These are phyloP conservation scores for Anguilla megastoma DNA, from an alignment of 2,797 vertebrate genomes.

Conservation along the genomic window DNA sequence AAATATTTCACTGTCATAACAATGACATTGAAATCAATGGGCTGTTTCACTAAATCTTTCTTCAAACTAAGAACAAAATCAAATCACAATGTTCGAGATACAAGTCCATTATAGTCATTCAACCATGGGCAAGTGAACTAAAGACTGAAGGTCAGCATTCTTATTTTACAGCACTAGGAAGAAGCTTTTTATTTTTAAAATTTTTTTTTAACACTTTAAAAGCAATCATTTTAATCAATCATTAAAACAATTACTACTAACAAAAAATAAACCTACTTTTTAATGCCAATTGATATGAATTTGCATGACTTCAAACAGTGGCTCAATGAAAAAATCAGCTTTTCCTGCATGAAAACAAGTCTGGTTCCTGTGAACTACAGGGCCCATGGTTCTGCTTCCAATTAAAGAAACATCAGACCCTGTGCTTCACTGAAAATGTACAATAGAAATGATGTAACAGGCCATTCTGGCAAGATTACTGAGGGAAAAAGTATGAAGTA, in stretches of 20 bases:
- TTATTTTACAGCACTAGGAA: background rate
- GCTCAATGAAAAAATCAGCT: conserved; percentile 19
- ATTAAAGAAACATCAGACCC: conserved; percentile 32
- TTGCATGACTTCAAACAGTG: background rate
- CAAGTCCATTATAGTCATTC: too few relatives aligned
- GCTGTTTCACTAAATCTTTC: background rate
- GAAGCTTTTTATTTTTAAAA: background rate
- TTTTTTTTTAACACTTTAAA: background rate
- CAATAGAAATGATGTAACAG: conserved; percentile 38
- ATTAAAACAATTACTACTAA: background rate
- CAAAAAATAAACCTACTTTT: background rate
- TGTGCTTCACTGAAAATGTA: conserved; percentile 24
- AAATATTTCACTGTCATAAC: background rate
- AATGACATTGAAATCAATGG: background rate
- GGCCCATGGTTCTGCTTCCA: conserved; percentile 35
- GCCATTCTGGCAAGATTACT: conserved; percentile 29
- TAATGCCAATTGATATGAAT: background rate
- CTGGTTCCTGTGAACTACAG: background rate
- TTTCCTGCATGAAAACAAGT: background rate
- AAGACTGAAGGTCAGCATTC: background rate
- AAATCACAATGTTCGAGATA: background rate
- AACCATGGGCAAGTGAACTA: too few relatives aligned
- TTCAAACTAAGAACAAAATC: too few relatives aligned
- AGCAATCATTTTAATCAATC: background rate
- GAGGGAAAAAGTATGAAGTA: conserved; percentile 31